Conservation (phyloP, 2,888 invertebrate genomes). For the Entomobrya multifasciata region DNA sequence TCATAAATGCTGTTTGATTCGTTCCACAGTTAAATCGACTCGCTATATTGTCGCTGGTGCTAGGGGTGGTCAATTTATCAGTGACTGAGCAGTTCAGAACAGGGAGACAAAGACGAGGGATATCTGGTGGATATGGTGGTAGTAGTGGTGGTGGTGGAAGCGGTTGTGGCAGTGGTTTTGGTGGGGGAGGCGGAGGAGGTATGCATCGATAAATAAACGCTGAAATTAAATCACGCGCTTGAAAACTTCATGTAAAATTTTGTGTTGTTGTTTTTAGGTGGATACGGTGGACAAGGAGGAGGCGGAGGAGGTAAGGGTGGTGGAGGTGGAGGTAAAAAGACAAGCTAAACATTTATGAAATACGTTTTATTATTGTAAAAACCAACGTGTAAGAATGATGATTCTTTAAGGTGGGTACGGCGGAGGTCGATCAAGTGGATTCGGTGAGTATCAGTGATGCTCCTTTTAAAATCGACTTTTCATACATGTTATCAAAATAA, state of each 20-base stretch:
- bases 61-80: background rate
- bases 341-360: background rate
- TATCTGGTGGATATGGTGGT: conserved; percentile 25
- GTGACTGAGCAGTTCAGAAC: background rate
- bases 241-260: background rate
- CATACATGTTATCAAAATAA: too few relatives aligned
- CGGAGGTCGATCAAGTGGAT: background rate
- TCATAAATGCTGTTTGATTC: background rate
- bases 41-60: background rate
- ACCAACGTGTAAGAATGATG: too few relatives aligned
- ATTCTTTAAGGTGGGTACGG: background rate
- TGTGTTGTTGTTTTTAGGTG: background rate
- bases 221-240: background rate
- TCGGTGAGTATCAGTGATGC: background rate
- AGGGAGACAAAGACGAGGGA: background rate
- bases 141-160: background rate
- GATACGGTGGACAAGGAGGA: background rate
- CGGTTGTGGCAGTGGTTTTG: background rate
- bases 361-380: background rate
- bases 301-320: background rate
- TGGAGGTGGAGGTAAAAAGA: background rate
- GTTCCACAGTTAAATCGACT: background rate
- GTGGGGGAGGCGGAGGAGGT: background rate
- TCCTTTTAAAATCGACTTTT: too few relatives aligned
- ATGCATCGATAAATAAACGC: too few relatives aligned